Evolutionary conservation across 2,888 invertebrate species (phyloP), one percentile per base, ranked within the genome.

Genomic region (Pandemis corylana): DNA sequence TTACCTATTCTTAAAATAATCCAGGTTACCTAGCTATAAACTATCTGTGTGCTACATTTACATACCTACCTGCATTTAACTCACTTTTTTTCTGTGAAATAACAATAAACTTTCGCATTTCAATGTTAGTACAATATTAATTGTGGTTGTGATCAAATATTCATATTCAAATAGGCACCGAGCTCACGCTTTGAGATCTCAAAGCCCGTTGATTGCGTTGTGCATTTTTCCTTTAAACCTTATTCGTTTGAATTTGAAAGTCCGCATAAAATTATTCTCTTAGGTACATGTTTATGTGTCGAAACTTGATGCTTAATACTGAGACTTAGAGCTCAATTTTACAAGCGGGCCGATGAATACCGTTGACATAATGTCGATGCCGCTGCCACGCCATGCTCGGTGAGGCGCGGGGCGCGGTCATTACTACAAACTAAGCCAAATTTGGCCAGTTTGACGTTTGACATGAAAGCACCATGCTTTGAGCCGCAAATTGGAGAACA

Each of bases 161-260:
- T 13, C 7, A 6, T n/a, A n/a, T 51, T n/a, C 51, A 51, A 44
- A 65, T 13, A 12, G 64, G 64, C 64, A 28, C 49, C 36, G 36
- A 6, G 51, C 13, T 64, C 46, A 7, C 13, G 51, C 41, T 36
- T 51, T 28, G 51, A 12, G 51, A 51, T 49, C 51, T 36, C 36
- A n/a, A 28, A 36, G 51, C 7, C 36, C 36, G 46, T 46, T 51
- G 62, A 42, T 51, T 66, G 66, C 66, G 51, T 36, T 66, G 66
- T 51, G 51, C 36, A 15, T 28, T 51, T 65, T 49, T 13, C 66
- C 51, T 51, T 36, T 66, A n/a, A 36, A 9, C 41, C 46, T 66
- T 66, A 66, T 51, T 66, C 51, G 36, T 66, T 66, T 51, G 51
- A 51, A 66, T 66, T 46, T 65, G 13, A 65, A 46, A 49, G 46